Conservation (phyloP, 2,797 vertebrate genomes). For the Myotis daubentonii region DNA sequence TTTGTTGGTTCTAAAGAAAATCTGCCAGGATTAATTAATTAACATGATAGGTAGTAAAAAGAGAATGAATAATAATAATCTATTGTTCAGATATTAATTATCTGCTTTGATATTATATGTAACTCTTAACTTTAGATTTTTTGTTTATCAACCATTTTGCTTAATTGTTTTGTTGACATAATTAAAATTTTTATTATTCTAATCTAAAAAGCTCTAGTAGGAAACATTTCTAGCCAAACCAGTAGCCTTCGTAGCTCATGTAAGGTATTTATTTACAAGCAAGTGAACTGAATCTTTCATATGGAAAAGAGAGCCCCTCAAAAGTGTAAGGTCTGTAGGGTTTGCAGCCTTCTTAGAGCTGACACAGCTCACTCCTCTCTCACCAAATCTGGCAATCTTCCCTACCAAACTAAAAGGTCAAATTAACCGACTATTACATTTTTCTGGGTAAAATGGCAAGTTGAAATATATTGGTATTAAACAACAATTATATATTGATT, state of each 20-base stretch:
- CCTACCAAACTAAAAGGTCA: not conserved
- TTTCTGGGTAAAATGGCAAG: not conserved
- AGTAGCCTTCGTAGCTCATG: not conserved
- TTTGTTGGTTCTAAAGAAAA: not conserved
- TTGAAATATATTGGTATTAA: not conserved
- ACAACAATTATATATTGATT: not conserved
- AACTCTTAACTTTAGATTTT: not conserved
- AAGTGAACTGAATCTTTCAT: not conserved
- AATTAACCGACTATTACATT: not conserved
- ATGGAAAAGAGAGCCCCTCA: not conserved
- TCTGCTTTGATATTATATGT: not conserved
- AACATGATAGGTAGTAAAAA: fast-evolving
- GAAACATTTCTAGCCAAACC: not conserved
- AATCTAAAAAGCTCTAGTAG: not conserved
- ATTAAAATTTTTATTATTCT: not conserved
- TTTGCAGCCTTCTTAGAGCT: not conserved
- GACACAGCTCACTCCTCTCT: not conserved
- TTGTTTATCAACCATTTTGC: not conserved
- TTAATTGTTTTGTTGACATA: not conserved
- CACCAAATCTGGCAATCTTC: not conserved
- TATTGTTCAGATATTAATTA: not conserved
- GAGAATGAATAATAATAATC: not conserved
- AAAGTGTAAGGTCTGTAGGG: not conserved
- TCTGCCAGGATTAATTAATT: not conserved
- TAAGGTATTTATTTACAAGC: not conserved